phyloP scores from a whole-genome alignment of 2,888 invertebrate species.

The Lamproptera curius region DNA sequence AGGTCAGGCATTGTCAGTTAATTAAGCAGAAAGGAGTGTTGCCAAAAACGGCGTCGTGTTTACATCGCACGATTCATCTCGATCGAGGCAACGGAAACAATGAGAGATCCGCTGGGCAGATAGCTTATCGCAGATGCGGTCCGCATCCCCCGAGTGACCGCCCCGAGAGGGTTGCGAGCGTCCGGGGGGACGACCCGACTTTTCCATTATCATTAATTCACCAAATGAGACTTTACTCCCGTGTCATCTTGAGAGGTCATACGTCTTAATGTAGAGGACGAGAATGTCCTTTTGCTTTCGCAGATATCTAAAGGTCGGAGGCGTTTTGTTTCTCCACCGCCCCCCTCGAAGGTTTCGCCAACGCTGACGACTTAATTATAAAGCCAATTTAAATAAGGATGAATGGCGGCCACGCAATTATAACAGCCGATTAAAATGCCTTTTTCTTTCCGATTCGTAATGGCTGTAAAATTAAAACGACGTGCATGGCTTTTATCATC shows the following conservation, averaged over 20 bases:
- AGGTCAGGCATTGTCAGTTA: background rate
- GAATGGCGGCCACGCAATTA: background rate
- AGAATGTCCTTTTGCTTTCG: constrained; percentile 37
- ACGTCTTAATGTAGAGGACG: constrained; percentile 43
- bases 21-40: background rate
- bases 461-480: background rate
- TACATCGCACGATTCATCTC: background rate
- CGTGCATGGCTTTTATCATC: background rate
- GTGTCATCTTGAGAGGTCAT: constrained; percentile 44
- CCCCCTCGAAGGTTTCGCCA: background rate
- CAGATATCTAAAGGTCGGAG: constrained; percentile 5
- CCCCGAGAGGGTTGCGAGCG: constrained; percentile 20
- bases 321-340: background rate
- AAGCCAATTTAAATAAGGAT: background rate
- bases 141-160: constrained; percentile 19
- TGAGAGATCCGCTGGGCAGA: constrained; percentile 13
- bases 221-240: constrained; percentile 44
- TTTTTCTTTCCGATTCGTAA: background rate
- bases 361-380: background rate
- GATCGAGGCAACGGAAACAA: constrained; percentile 7
- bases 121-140: constrained; percentile 12
- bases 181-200: constrained; percentile 39
- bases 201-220: constrained; percentile 58
- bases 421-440: background rate
- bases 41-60: background rate